Percentiles rank a stretch among this genome's conserved stretches.
phyloP scores from a whole-genome alignment of 2,888 invertebrate genomes.

The Spisula subtruncata region DNA sequence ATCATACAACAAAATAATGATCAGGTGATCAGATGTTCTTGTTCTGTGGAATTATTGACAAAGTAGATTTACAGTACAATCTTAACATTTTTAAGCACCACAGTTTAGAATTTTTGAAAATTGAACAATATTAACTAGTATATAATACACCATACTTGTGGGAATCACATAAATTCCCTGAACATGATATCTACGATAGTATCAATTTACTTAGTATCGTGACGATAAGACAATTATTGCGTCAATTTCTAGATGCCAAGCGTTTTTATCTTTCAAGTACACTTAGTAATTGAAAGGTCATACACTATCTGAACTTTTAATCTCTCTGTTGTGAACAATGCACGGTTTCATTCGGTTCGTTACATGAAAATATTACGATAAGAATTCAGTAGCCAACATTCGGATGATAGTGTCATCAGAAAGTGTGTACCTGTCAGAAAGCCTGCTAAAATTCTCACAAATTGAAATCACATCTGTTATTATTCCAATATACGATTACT shows the following conservation, averaged over 20 bases:
- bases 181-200: too few species aligned
- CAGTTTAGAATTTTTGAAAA: too few species aligned
- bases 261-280: background rate
- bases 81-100: too few species aligned
- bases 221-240: background rate
- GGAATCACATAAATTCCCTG: too few species aligned
- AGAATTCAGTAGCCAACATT: background rate
- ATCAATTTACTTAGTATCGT: background rate
- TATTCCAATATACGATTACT: background rate
- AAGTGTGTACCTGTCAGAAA: background rate
- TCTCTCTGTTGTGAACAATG: background rate
- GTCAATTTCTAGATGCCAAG: background rate
- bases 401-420: conserved; percentile 5
- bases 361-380: background rate
- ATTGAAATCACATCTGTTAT: conserved; percentile 1
- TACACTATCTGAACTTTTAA: background rate
- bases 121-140: too few species aligned
- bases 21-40: too few species aligned
- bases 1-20: too few species aligned
- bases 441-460: background rate
- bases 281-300: background rate
- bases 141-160: too few species aligned
- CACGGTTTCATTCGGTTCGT: background rate
- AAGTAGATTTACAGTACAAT: too few species aligned
- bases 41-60: too few species aligned